Base-by-base conservation (phyloP, 2,888 invertebrate genomes). In the Trypoxylon attenuatum region DNA sequence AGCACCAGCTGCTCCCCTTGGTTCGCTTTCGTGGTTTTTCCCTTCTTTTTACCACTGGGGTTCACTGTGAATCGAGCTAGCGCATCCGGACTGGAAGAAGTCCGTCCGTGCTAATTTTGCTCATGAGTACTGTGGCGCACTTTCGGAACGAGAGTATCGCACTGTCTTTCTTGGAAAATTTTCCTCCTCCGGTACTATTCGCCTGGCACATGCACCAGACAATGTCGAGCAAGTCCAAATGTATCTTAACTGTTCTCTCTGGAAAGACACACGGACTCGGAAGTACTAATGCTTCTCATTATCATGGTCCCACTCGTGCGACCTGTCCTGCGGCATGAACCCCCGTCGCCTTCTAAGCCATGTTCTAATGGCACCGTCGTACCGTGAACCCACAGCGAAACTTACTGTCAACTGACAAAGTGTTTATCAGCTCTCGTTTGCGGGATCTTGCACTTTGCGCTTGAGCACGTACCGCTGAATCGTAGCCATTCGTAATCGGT, bases 211-310 rank as follows among this genome's bases (percentile, higher is more conserved):
- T 39, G 43, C n/a, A 25, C 1, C 19, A 21, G 56, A 49, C 47
- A 65, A 13, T 38, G 42, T 42, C 23, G 38, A 27, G 5, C 15
- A 56, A 61, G 56, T 65, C 61, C 15, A 42, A 61, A 52, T 29
- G 56, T 27, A 47, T 56, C 65, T 56, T 52, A 61, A 65, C 56
- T 65, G 33, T 49, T 33, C 33, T n/a, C n/a, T 23, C 27, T 2
- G 39, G 42, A 43, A 56, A 49, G 47, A 23, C 33, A 25, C 15
- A 16, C 10, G 22, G 19, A 8, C 53, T 5, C 25, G 46, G 25
- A 13, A 15, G 33, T 42, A 33, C 43, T 61, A 39, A 50, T 42
- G 42, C 15, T 0, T 8, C 41, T 61, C 42, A 65, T 65, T 56
- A 49, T 56, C 60, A 33, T 43, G 22, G 22, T 15, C 38, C 8